Evolutionary conservation across 2,113 vertebrate species (phyloP).

Genomic region (Pelvicachromis taeniatus): DNA sequence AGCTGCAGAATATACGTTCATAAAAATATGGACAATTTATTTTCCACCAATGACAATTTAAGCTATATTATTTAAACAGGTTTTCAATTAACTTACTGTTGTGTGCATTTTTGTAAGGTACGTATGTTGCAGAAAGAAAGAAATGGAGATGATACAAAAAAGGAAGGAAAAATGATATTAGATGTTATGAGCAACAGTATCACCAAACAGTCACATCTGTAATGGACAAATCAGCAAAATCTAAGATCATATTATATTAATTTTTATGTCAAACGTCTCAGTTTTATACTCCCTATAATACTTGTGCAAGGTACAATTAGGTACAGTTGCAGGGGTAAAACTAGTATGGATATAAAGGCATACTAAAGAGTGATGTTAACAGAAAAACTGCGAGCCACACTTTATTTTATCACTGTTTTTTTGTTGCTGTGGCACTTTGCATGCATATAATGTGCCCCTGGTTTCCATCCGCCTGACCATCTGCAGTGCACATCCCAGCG

Average conservation of each 20-base stretch:
- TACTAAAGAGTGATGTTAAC: background rate
- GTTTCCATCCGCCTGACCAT: conserved; percentile 48
- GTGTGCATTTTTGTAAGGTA: background rate
- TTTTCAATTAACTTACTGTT: background rate
- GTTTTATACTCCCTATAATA: background rate
- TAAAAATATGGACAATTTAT: background rate
- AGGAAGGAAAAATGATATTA: background rate
- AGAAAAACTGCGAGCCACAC: background rate
- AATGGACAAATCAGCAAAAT: background rate
- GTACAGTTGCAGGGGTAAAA: background rate
- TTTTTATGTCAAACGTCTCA: background rate
- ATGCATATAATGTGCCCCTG: background rate
- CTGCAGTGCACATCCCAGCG: conserved; percentile 47
- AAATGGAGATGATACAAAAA: background rate
- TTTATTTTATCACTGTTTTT: background rate
- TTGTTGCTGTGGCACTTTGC: conserved; percentile 1
- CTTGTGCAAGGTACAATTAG: background rate
- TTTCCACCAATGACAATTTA: background rate
- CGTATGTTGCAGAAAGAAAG: background rate
- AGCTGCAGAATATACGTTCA: background rate
- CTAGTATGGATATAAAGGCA: background rate
- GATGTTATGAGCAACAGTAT: background rate
- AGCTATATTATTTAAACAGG: background rate
- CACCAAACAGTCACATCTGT: background rate
- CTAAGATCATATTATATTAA: background rate